These are phyloP conservation scores for Entomobrya proxima DNA, from an alignment of 2,888 invertebrate genomes.

Conservation along the genomic window DNA sequence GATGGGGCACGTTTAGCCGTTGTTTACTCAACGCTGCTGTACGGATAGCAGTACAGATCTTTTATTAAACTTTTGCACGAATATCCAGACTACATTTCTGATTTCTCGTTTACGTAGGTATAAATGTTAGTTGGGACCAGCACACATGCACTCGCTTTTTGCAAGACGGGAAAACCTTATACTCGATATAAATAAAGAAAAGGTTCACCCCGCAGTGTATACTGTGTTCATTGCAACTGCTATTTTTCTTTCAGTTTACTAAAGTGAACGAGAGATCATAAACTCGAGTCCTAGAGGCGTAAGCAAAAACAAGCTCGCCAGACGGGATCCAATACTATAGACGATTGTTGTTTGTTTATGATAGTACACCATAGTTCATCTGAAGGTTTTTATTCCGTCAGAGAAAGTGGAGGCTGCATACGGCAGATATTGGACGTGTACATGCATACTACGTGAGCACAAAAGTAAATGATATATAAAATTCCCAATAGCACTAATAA, in stretches of 20 bases:
- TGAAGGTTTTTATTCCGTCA: not conserved
- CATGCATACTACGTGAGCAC: too few relatives aligned
- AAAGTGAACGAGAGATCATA: conserved; percentile 32
- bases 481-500: conserved; percentile 28
- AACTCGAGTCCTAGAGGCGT: conserved; percentile 7
- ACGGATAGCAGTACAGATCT: not conserved
- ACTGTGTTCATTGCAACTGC: not conserved
- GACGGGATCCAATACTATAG: not conserved
- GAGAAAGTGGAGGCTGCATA: not conserved
- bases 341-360: conserved; percentile 26
- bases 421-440: conserved; percentile 28
- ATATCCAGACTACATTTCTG: conserved; percentile 9
- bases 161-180: not conserved
- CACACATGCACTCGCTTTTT: not conserved
- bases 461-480: not conserved
- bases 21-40: conserved; percentile 6
- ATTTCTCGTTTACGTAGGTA: not conserved
- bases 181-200: too few relatives aligned
- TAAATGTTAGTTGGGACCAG: not conserved
- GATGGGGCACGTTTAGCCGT: conserved; percentile 17
- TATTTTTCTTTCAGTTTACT: conserved; percentile 18
- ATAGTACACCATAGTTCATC: not conserved
- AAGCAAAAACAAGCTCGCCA: conserved; percentile 20
- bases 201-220: not conserved
- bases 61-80: conserved; percentile 12